Conservation (phyloP, 2,888 invertebrate species). For the Rosalia funebris region DNA sequence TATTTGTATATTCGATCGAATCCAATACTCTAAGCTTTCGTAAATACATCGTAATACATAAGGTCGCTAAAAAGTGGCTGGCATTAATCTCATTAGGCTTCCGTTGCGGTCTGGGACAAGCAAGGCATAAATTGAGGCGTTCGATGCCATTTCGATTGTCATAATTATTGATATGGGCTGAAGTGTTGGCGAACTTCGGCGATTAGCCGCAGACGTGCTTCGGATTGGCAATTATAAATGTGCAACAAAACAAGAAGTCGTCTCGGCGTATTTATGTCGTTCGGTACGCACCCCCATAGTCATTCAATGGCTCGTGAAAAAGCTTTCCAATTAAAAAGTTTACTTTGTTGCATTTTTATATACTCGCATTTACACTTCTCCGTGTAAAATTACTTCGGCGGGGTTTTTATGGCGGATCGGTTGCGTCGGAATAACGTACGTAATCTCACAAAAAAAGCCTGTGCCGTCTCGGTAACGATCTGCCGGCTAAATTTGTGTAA, state of each 20-base stretch:
- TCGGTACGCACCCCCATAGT: conserved; percentile 40
- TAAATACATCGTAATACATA: too few relatives aligned
- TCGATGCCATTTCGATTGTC: conserved; percentile 27
- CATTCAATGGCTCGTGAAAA: conserved; percentile 45
- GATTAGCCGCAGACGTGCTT: conserved; percentile 47
- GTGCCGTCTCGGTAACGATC: background rate
- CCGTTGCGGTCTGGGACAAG: too few relatives aligned
- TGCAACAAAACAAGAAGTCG: conserved; percentile 38
- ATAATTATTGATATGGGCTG: conserved; percentile 36
- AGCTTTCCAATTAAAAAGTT: conserved; percentile 49
- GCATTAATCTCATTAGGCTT: too few relatives aligned
- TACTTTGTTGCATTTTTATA: conserved; percentile 53
- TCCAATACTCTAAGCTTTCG: too few relatives aligned
- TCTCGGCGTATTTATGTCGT: conserved; percentile 34
- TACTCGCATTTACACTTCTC: conserved; percentile 38
- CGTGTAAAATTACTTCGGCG: conserved; percentile 33
- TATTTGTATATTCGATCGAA: too few relatives aligned
- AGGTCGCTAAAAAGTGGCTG: too few relatives aligned
- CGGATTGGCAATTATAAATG: conserved; percentile 38
- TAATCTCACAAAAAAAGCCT: too few relatives aligned
- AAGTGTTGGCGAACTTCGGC: conserved; percentile 36
- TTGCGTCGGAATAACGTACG: conserved; percentile 19
- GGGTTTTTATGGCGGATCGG: conserved; percentile 36
- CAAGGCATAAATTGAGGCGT: too few relatives aligned
- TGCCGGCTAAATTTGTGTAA: background rate